These are phyloP conservation scores for Rhynchotus rufescens DNA, from an alignment of 2,797 vertebrate species.

Conservation along the genomic window DNA sequence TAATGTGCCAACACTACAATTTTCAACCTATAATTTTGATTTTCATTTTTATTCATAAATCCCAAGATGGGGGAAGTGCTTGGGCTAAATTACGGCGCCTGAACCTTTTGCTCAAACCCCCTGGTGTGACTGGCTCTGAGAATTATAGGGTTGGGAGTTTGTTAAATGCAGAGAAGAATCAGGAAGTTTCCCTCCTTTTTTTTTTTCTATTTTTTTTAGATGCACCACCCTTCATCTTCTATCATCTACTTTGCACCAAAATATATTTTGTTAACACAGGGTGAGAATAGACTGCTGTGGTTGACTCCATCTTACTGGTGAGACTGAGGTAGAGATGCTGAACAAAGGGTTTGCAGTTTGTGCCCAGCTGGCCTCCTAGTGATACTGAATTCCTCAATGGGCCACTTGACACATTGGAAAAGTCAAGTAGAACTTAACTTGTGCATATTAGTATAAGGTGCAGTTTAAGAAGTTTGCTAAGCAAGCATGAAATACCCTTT, in stretches of 20 bases:
- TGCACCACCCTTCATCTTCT: background rate
- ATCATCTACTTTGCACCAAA: background rate
- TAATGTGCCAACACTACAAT: background rate
- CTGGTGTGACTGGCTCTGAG: background rate
- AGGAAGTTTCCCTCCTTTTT: no score
- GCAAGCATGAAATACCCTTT: slow-evolving; percentile 30
- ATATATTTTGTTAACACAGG: background rate
- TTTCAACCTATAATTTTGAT: background rate
- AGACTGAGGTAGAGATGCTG: background rate
- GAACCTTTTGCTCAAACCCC: background rate
- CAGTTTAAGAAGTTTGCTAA: slow-evolving; percentile 5
- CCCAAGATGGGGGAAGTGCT: background rate
- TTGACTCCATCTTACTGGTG: background rate
- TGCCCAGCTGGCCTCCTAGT: background rate
- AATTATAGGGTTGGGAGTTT: background rate
- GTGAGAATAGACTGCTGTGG: background rate
- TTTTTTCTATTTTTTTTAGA: background rate
- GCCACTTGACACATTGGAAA: background rate
- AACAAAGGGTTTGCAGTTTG: background rate
- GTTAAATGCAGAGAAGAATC: background rate
- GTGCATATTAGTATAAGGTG: background rate
- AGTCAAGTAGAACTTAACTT: background rate
- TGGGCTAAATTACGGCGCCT: background rate
- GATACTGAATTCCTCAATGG: background rate
- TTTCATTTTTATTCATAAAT: background rate